A percentile compares a stretch with the other conserved stretches of the same genome.
Conservation (phyloP, 37 sponge, comb jelly and placozoan genomes). For the Lycopodina hypogea region DNA sequence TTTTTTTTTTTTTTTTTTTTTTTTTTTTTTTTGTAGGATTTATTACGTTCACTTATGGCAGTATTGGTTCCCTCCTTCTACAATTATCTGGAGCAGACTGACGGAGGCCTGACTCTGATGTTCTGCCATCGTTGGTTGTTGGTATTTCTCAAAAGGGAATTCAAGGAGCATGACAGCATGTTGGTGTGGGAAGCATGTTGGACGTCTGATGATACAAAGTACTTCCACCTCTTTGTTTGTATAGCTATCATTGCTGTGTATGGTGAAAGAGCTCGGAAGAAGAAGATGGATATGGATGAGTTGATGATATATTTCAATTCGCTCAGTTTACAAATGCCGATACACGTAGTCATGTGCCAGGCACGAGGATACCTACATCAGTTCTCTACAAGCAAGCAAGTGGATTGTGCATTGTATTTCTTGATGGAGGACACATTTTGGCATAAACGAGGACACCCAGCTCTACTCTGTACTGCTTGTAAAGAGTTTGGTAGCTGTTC, state of each 20-base stretch:
- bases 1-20: not conserved
- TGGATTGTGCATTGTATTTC: slow-evolving; percentile 25
- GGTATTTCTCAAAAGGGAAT: slow-evolving; percentile 81
- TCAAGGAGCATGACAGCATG: slow-evolving; percentile 50
- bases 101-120: slow-evolving; percentile 51
- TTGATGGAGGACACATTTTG: slow-evolving; percentile 44
- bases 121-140: slow-evolving; percentile 89
- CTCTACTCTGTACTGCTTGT: slow-evolving; percentile 28
- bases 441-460: slow-evolving; percentile 11
- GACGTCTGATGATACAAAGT: slow-evolving; percentile 50
- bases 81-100: slow-evolving; percentile 24
- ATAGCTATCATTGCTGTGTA: slow-evolving; percentile 82
- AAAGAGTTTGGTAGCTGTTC: slow-evolving; percentile 14
- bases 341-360: slow-evolving; percentile 68
- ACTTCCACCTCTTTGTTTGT: slow-evolving; percentile 75
- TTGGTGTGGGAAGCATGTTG: slow-evolving; percentile 80
- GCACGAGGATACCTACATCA: slow-evolving; percentile 73
- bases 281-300: slow-evolving; percentile 56
- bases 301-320: slow-evolving; percentile 70
- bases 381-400: slow-evolving; percentile 20
- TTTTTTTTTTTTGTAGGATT: slow-evolving; percentile 64
- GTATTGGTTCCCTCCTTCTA: slow-evolving; percentile 64
- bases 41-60: slow-evolving; percentile 41
- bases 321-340: slow-evolving; percentile 55
- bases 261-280: slow-evolving; percentile 62